Evolutionary conservation across 2,888 invertebrate genomes (phyloP).

Genomic region (Alloscopus bannaensis): DNA sequence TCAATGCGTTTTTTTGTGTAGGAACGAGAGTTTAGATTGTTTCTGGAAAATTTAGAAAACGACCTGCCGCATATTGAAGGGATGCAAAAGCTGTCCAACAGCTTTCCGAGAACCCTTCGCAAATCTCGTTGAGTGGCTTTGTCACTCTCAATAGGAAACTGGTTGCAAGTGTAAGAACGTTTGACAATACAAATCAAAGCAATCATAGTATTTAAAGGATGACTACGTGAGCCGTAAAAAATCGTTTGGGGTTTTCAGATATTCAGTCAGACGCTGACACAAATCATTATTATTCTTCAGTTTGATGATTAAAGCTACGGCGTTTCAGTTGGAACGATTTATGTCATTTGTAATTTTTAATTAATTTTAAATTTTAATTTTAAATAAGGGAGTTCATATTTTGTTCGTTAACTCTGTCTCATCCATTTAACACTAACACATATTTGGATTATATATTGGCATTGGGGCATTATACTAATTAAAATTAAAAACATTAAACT

Average conservation of each 20-base stretch:
- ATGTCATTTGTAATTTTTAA: neutral
- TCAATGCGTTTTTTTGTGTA: neutral
- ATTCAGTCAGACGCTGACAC: neutral
- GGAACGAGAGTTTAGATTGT: neutral
- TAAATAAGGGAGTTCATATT: too few species aligned
- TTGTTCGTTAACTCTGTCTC: too few species aligned
- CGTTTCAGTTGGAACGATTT: neutral
- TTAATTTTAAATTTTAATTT: neutral
- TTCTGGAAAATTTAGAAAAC: neutral
- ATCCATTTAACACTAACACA: too few species aligned
- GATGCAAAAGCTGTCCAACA: conserved; percentile 5
- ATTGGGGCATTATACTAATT: too few species aligned
- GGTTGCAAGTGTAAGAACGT: conserved; percentile 25
- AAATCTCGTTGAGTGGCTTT: conserved; percentile 32
- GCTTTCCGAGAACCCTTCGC: conserved; percentile 15
- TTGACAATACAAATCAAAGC: neutral
- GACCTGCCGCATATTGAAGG: neutral
- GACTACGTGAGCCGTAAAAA: neutral
- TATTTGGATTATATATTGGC: too few species aligned
- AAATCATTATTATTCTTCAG: neutral
- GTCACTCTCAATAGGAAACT: conserved; percentile 34
- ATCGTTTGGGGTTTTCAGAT: neutral
- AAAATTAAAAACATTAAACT: too few species aligned
- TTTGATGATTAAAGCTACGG: too few species aligned
- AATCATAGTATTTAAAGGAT: neutral